Evolutionary conservation across 2,113 vertebrate genomes (phyloP).

Genomic region (Serranochromis macrocephalus): DNA sequence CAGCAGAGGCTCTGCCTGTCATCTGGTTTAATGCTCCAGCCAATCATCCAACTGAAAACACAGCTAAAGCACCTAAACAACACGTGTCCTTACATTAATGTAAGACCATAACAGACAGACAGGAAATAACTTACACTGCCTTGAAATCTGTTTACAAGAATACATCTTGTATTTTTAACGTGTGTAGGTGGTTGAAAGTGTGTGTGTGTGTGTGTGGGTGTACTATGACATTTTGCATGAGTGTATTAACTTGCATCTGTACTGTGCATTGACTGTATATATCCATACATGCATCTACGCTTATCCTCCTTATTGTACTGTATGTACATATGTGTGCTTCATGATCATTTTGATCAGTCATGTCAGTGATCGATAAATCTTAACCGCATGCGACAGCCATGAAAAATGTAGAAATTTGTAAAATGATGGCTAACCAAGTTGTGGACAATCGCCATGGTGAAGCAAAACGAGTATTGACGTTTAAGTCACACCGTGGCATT

Average conservation of each 20-base stretch:
- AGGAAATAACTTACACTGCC: conserved; percentile 3
- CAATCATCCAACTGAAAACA: background rate
- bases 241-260: conserved; percentile 18
- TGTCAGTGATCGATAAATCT: background rate
- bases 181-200: background rate
- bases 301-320: conserved; percentile 1
- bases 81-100: background rate
- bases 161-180: background rate
- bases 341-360: background rate
- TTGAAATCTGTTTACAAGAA: conserved; percentile 43
- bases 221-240: background rate
- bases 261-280: conserved; percentile 25
- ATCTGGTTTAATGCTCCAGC: background rate
- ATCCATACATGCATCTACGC: conserved; percentile 1
- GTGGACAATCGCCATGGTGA: background rate
- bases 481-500: background rate
- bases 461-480: background rate
- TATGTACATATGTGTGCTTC: background rate
- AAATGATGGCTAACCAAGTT: conserved; percentile 29
- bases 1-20: background rate
- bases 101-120: conserved; percentile 1
- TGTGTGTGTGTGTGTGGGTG: background rate
- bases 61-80: background rate
- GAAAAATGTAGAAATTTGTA: conserved; percentile 3
- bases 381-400: background rate